Percentiles rank a stretch among this genome's conserved stretches.
Conservation (phyloP, 64 coral and sea anemone genomes). For the Montipora sp. region DNA sequence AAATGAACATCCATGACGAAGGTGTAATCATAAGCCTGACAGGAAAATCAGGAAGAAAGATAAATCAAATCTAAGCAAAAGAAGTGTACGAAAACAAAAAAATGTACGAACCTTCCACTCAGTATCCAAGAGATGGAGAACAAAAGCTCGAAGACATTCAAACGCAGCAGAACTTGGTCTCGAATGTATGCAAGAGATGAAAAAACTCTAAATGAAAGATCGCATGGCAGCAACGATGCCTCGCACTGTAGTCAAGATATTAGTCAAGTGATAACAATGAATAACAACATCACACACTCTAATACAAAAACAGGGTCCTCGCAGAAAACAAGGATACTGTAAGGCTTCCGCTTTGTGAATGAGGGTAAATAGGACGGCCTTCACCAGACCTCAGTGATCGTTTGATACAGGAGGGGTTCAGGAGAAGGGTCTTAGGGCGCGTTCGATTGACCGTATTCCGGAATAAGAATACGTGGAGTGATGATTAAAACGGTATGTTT, state of each 20-base stretch:
- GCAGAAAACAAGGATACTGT: too few relatives aligned
- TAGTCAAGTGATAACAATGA: too few relatives aligned
- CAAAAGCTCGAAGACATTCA: constrained; percentile 90
- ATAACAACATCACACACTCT: too few relatives aligned
- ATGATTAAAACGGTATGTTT: too few relatives aligned
- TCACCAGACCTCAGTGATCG: background rate
- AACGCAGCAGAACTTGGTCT: constrained; percentile 89
- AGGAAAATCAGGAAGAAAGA: background rate
- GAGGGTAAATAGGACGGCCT: too few relatives aligned
- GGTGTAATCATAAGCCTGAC: constrained; percentile 83
- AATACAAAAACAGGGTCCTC: too few relatives aligned
- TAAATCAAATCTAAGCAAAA: background rate
- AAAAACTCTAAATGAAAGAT: background rate
- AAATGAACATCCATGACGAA: constrained; percentile 95
- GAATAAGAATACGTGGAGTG: too few relatives aligned
- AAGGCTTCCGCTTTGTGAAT: too few relatives aligned
- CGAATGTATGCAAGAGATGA: background rate
- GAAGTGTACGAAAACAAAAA: background rate
- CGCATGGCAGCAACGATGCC: too few relatives aligned
- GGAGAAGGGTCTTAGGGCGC: too few relatives aligned
- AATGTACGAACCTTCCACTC: constrained; percentile 88
- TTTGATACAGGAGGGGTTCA: background rate
- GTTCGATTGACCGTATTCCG: too few relatives aligned
- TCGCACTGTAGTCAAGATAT: too few relatives aligned
- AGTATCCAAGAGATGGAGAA: constrained; percentile 92